Base-by-base conservation (phyloP, 2,888 invertebrate species). In the Trissoscelio sp. region DNA sequence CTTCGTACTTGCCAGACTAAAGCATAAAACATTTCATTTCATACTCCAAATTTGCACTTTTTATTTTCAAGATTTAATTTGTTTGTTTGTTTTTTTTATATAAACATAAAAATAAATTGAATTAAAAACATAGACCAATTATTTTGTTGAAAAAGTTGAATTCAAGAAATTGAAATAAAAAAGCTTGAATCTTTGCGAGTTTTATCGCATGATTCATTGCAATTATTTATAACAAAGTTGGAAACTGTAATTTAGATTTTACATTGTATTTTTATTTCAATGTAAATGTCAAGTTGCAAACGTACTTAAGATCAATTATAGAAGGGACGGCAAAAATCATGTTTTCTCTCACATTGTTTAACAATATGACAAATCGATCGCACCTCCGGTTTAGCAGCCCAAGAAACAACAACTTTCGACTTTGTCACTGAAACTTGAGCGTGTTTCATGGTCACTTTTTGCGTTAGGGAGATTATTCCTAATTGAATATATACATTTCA, bases 381-480 rank as follows among this genome's bases (percentile, higher is more conserved):
- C 22, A 14, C 20, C 46, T 22, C 24, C 11, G 18, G 14, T 46
- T 48, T 48, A 46, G 37, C 48, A 42, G 42, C 42, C 18, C 12
- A 37, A 51, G 31, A 51, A 58, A 58, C 58, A 60, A 22, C 28
- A 39, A 64, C 46, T 62, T 78, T 58, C 51, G 51, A 51, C 58
- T 72, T 72, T 60, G 72, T 72, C 60, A 70, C 44, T 69, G 77
- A 64, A 69, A 78, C 53, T 62, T 55, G 62, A 34, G 51, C 62
- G 42, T 20, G 34, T 57, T 67, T 69, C 77, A 78, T 55, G 69
- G 77, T 34, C 77, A 46, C 44, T 60, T 67, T 39, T 67, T 62
- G 11, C 44, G 31, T 20, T 16, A 51, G 14, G 12, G 14, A 20
- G 48, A 67, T 39, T 24, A 67, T 28, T 24, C 3, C 53, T 37